Conservation (phyloP, 30 jellyfish, hydroid and myxozoan genomes). For the Cassiopea andromeda region DNA sequence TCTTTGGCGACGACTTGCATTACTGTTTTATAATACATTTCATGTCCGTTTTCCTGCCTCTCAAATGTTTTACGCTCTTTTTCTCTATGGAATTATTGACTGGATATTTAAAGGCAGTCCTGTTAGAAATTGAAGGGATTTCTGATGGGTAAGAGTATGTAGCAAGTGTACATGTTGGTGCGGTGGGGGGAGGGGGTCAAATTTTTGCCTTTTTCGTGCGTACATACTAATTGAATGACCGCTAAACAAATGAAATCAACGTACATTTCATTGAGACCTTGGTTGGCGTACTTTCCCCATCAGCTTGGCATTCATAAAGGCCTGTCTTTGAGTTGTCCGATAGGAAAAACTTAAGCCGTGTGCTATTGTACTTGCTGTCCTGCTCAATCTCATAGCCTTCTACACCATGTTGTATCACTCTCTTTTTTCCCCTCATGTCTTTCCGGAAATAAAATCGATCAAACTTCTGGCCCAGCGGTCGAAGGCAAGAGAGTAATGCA, state of each 20-base stretch:
- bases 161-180: too few species aligned
- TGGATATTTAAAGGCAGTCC: too few species aligned
- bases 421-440: not conserved
- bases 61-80: too few species aligned
- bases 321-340: not conserved
- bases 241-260: not conserved
- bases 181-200: too few species aligned
- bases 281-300: not conserved
- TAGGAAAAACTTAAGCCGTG: not conserved
- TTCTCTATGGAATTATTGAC: too few species aligned
- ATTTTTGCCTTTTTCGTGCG: too few species aligned
- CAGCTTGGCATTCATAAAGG: constrained; percentile 8
- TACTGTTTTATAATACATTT: too few species aligned
- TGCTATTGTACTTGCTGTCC: not conserved
- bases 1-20: too few species aligned
- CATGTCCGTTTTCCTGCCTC: too few species aligned
- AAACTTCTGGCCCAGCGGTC: not conserved
- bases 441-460: not conserved
- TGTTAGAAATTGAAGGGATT: too few species aligned
- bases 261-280: not conserved
- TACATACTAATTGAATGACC: too few species aligned
- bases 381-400: not conserved
- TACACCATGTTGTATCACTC: not conserved
- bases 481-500: not conserved
- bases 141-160: too few species aligned